These are phyloP conservation scores for Columba janthina DNA, from an alignment of 2,113 vertebrate species.

Conservation along the genomic window DNA sequence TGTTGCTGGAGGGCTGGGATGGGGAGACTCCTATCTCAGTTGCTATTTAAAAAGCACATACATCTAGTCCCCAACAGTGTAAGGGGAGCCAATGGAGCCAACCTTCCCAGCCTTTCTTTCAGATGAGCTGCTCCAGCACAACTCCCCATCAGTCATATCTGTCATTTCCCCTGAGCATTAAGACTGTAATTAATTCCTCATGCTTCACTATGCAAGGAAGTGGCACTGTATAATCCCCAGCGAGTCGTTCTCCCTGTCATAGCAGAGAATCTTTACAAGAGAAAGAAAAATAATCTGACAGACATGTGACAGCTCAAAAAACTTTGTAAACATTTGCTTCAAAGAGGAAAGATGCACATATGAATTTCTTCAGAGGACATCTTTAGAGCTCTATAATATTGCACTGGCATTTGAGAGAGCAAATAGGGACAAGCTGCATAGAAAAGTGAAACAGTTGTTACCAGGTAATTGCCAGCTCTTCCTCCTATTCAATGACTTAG, in stretches of 20 bases:
- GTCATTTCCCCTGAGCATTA: conserved; percentile 12
- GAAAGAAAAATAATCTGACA: conserved; percentile 32
- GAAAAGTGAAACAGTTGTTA: background rate
- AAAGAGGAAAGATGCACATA: background rate
- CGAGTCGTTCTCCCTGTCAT: conserved; percentile 1
- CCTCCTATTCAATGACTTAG: background rate
- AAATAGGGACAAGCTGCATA: background rate
- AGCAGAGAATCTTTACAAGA: conserved; percentile 35
- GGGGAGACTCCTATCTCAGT: background rate
- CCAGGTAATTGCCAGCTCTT: background rate
- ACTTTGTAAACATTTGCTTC: background rate
- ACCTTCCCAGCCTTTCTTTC: background rate
- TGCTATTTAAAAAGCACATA: background rate
- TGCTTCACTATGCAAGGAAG: conserved; percentile 9
- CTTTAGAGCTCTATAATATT: background rate
- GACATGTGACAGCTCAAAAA: conserved; percentile 42
- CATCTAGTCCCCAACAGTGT: background rate
- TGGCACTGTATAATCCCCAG: background rate
- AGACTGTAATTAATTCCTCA: conserved; percentile 40
- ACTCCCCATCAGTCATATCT: conserved; percentile 4
- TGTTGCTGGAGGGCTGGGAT: background rate
- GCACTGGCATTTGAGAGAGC: background rate
- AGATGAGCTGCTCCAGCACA: background rate
- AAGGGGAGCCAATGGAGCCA: background rate
- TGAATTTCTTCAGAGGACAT: background rate